phyloP scores from a whole-genome alignment of 2,888 invertebrate species.

The Diarsia mendica region DNA sequence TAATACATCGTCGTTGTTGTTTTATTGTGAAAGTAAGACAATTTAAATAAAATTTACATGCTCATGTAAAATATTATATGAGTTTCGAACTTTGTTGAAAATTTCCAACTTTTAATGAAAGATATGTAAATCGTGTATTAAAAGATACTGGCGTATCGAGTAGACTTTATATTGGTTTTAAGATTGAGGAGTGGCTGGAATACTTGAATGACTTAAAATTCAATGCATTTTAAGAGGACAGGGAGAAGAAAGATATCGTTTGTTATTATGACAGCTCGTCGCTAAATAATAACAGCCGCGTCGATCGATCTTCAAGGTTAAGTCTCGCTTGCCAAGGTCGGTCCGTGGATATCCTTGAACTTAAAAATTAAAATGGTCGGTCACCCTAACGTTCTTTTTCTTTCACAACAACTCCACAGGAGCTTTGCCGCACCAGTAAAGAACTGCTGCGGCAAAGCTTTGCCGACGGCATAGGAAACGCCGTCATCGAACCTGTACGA shows the following conservation, averaged over 20 bases:
- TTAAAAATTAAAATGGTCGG: too few relatives aligned
- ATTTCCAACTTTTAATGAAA: slow-evolving; percentile 43
- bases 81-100: slow-evolving; percentile 38
- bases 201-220: slow-evolving; percentile 8
- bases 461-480: too few relatives aligned
- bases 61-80: slow-evolving; percentile 30
- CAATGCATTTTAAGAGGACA: background rate
- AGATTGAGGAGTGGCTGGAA: slow-evolving; percentile 12
- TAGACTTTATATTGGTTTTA: slow-evolving; percentile 11
- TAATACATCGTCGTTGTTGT: background rate
- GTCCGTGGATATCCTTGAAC: too few relatives aligned
- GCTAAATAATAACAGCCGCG: too few relatives aligned
- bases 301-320: too few relatives aligned
- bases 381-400: too few relatives aligned
- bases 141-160: slow-evolving; percentile 15
- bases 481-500: too few relatives aligned
- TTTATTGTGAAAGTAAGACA: slow-evolving; percentile 27
- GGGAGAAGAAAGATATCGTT: too few relatives aligned
- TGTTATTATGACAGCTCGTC: background rate
- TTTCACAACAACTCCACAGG: too few relatives aligned
- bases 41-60: slow-evolving; percentile 35
- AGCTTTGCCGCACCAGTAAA: too few relatives aligned
- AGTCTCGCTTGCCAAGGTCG: too few relatives aligned
- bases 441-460: too few relatives aligned
- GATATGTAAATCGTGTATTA: slow-evolving; percentile 45